Conservation (phyloP, 2,797 vertebrate genomes). For the Melanotaenia nigrans region DNA sequence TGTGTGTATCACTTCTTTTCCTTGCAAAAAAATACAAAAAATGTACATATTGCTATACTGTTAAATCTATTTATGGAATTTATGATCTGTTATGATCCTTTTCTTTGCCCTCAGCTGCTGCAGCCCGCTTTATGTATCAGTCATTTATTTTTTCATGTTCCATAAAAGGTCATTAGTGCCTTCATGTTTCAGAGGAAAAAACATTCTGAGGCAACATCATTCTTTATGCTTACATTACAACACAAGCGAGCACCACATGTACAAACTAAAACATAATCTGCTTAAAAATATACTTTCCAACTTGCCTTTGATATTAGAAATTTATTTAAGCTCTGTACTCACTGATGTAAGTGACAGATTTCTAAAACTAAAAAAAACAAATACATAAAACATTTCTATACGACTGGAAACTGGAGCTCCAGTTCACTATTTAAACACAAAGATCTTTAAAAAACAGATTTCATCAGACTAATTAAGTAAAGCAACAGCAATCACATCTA, state of each 20-base stretch:
- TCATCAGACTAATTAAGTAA: neutral
- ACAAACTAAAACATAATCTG: slow-evolving; percentile 5
- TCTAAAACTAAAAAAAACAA: neutral
- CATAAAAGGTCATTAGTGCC: neutral
- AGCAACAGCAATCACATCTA: neutral
- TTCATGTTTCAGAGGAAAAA: slow-evolving; percentile 9
- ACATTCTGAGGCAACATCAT: neutral
- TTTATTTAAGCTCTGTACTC: neutral
- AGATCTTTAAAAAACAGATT: neutral
- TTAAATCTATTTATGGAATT: neutral
- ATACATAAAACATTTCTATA: neutral
- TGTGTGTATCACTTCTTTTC: neutral
- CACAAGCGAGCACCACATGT: neutral
- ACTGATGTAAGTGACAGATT: neutral
- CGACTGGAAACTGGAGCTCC: neutral
- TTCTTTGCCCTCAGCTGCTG: neutral
- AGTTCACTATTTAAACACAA: neutral
- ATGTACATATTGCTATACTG: neutral
- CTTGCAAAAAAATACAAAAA: neutral
- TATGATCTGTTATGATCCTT: neutral
- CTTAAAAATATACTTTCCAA: slow-evolving; percentile 2
- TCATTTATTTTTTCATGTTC: neutral
- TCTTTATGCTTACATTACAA: too few relatives aligned
- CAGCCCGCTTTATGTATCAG: slow-evolving; percentile 1
- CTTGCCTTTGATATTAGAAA: slow-evolving; percentile 11